Percentiles rank a stretch among this genome's conserved stretches.
Conservation (phyloP, 2,113 vertebrate species). For the Oncorhynchus nerka region DNA sequence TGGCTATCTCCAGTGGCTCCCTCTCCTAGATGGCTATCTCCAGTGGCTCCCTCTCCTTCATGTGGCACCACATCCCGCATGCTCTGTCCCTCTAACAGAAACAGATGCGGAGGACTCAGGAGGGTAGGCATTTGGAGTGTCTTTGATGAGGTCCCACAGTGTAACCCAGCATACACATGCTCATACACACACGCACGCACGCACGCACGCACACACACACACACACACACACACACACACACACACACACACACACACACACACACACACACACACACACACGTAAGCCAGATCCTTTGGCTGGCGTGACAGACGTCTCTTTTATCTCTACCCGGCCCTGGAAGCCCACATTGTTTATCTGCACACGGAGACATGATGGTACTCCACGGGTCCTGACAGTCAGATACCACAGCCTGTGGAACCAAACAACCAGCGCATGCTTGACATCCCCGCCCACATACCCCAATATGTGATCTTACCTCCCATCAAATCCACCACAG, state of each 20-base stretch:
- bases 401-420: constrained; percentile 36
- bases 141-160: neutral
- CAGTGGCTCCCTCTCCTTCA: neutral
- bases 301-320: constrained; percentile 13
- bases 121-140: neutral
- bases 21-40: neutral
- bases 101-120: neutral
- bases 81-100: neutral
- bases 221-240: no score
- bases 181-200: no score
- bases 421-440: neutral
- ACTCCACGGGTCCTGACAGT: constrained; percentile 45
- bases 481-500: neutral
- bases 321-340: constrained; percentile 37
- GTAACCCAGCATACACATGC: neutral
- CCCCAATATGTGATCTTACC: neutral
- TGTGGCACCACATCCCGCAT: neutral
- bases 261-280: no score
- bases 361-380: constrained; percentile 45
- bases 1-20: no score
- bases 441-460: no score
- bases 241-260: no score
- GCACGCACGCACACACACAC: no score
- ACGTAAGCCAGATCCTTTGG: neutral
- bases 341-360: constrained; percentile 54